phyloP scores from a whole-genome alignment of 2,797 vertebrate genomes.

The Babyrousa celebensis region DNA sequence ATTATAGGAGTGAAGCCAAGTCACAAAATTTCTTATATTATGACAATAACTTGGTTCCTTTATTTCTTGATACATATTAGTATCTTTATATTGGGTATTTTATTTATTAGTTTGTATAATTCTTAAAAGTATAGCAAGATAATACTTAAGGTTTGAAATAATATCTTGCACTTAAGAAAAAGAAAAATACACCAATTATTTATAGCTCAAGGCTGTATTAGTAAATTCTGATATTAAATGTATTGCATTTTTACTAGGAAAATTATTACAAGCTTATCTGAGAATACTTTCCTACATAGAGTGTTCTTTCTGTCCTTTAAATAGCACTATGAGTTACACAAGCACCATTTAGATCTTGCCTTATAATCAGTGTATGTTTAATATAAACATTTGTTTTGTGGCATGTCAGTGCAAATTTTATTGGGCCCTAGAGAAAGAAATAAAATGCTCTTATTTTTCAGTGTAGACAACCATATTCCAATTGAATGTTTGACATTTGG shows the following conservation, averaged over 20 bases:
- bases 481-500: slow-evolving; percentile 29
- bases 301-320: slow-evolving; percentile 76
- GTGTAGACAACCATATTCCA: neutral
- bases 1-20: neutral
- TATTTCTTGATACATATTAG: neutral
- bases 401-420: slow-evolving; percentile 5
- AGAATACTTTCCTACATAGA: slow-evolving; percentile 75
- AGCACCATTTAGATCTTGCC: slow-evolving; percentile 76
- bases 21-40: neutral
- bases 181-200: neutral
- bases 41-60: neutral
- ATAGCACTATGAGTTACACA: slow-evolving; percentile 68
- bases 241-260: neutral
- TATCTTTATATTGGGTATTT: neutral
- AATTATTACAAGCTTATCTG: neutral
- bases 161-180: neutral
- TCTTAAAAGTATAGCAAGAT: neutral
- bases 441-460: slow-evolving; percentile 48
- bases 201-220: neutral
- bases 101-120: neutral
- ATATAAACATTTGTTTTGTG: slow-evolving; percentile 77
- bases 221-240: slow-evolving; percentile 15
- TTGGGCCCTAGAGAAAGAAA: slow-evolving; percentile 32
- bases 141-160: neutral
- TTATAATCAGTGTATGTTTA: slow-evolving; percentile 77